phyloP scores from a whole-genome alignment of 2,113 vertebrate genomes.

The Phoxinus phoxinus region DNA sequence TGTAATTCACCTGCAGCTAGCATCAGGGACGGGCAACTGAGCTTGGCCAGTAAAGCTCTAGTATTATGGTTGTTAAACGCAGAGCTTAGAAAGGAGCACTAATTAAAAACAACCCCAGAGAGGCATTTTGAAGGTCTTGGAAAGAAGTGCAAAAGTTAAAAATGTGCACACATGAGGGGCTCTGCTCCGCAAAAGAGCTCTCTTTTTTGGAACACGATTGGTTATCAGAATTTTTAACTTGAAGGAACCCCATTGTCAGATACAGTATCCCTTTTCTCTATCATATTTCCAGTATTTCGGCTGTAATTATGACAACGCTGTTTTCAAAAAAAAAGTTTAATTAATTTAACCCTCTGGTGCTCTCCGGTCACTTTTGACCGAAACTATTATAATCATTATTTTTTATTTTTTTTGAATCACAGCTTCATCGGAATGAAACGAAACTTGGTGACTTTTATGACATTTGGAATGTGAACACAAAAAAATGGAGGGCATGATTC shows the following conservation, averaged over 20 bases:
- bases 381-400: too few species aligned
- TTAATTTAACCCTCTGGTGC: too few species aligned
- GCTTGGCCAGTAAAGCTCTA: neutral
- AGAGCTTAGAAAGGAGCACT: neutral
- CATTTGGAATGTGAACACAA: too few species aligned
- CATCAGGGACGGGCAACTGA: neutral
- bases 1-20: neutral
- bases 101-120: slow-evolving; percentile 4
- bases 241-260: neutral
- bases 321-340: too few species aligned
- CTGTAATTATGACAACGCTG: neutral
- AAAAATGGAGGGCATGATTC: too few species aligned
- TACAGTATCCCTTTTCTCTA: neutral
- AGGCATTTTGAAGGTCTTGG: neutral
- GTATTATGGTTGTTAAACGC: neutral
- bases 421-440: too few species aligned
- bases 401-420: too few species aligned
- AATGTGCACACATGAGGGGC: neutral
- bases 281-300: neutral
- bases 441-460: too few species aligned
- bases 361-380: too few species aligned
- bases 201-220: neutral
- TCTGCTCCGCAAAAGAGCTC: neutral
- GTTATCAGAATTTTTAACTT: neutral
- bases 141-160: neutral